These are phyloP conservation scores for Meda fulgida DNA, from an alignment of 2,797 vertebrate genomes.

Conservation along the genomic window DNA sequence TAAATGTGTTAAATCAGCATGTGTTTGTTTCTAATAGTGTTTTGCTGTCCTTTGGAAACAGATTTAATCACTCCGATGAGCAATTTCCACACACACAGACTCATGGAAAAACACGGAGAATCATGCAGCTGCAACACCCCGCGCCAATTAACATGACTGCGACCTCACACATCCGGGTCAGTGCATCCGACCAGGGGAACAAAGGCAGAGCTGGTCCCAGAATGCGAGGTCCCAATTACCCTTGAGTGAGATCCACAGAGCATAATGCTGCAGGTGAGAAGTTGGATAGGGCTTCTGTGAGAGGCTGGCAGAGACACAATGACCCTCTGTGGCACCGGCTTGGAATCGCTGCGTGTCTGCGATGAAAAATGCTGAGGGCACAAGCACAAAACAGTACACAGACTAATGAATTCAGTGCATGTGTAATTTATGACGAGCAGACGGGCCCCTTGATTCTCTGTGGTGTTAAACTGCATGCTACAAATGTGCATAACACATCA, in stretches of 20 bases:
- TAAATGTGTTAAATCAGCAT: slow-evolving; percentile 15
- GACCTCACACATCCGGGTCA: slow-evolving; percentile 78
- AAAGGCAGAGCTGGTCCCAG: slow-evolving; percentile 73
- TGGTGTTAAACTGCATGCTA: slow-evolving; percentile 7
- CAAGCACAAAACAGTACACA: slow-evolving; percentile 38
- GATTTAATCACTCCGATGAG: slow-evolving; percentile 36
- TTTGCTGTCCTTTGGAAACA: slow-evolving; percentile 20
- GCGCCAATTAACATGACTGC: slow-evolving; percentile 71
- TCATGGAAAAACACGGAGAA: slow-evolving; percentile 50
- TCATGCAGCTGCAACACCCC: slow-evolving; percentile 72
- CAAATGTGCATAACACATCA: neutral
- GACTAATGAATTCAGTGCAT: slow-evolving; percentile 44
- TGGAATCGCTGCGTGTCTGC: slow-evolving; percentile 49
- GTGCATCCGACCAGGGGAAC: slow-evolving; percentile 70
- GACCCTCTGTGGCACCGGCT: slow-evolving; percentile 63
- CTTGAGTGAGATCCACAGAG: slow-evolving; percentile 57
- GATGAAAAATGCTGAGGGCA: slow-evolving; percentile 42
- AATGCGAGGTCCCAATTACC: slow-evolving; percentile 76
- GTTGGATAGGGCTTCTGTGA: slow-evolving; percentile 67
- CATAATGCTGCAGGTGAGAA: slow-evolving; percentile 79
- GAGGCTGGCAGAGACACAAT: slow-evolving; percentile 69
- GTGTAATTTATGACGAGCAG: slow-evolving; percentile 30
- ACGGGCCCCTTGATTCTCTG: neutral
- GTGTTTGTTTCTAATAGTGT: slow-evolving; percentile 15
- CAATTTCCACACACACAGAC: slow-evolving; percentile 30